Evolutionary conservation across 2,888 invertebrate species (phyloP).

Genomic region (Orthonychiurus folsomi): DNA sequence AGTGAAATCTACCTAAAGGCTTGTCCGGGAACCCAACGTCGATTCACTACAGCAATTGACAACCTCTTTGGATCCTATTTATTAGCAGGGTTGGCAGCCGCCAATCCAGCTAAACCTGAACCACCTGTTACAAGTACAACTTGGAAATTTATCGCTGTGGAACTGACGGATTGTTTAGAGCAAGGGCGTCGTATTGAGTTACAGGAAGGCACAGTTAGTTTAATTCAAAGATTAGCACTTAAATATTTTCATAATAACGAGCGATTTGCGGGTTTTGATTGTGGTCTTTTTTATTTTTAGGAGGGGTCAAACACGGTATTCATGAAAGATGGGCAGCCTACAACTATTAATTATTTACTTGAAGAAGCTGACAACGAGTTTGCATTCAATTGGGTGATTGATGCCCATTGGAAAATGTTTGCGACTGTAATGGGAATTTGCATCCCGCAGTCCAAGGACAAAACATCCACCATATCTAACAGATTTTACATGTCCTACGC

Average conservation of each 20-base stretch:
- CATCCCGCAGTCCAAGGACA: not conserved
- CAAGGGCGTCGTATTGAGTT: no score
- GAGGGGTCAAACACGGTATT: no score
- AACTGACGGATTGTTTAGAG: not conserved
- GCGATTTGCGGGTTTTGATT: no score
- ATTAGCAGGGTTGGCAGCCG: not conserved
- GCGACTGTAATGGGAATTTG: not conserved
- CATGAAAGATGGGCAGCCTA: not conserved
- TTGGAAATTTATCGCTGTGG: not conserved
- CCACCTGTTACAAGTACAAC: not conserved
- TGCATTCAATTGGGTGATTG: slow-evolving; percentile 6
- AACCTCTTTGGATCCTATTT: not conserved
- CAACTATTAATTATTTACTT: not conserved
- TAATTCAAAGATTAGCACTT: no score
- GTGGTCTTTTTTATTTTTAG: no score
- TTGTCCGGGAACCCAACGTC: not conserved
- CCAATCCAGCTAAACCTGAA: not conserved
- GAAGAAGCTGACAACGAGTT: slow-evolving; percentile 6
- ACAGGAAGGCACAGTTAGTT: no score
- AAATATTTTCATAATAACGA: no score
- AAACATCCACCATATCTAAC: not conserved
- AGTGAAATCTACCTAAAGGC: not conserved
- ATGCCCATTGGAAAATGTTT: slow-evolving; percentile 5
- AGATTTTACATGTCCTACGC: not conserved
- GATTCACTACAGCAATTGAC: not conserved